Conservation (phyloP, 2,113 vertebrate species). For the Hipposideros armiger region DNA sequence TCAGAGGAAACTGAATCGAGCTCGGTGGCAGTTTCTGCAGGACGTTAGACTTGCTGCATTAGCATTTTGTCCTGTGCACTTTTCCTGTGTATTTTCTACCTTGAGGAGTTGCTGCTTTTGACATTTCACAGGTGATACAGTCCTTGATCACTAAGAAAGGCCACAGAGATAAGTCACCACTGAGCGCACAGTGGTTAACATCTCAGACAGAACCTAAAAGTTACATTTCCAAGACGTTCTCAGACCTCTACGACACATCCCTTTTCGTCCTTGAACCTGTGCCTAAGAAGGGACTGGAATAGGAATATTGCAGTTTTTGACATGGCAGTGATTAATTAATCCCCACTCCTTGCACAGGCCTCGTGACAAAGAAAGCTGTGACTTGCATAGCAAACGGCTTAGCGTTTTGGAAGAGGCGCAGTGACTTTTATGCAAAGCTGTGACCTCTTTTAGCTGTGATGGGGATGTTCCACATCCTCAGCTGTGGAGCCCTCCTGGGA, state of each 20-base stretch:
- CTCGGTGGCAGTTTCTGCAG: not conserved
- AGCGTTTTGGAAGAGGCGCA: not conserved
- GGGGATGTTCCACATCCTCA: not conserved
- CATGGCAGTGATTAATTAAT: not conserved
- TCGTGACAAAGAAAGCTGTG: not conserved
- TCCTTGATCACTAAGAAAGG: not conserved
- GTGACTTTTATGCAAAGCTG: not conserved
- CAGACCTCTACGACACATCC: not conserved
- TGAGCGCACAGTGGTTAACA: not conserved
- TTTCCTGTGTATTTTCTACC: not conserved
- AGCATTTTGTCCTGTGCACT: not conserved
- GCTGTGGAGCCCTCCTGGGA: not conserved
- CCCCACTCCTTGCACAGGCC: no score
- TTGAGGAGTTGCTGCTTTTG: not conserved
- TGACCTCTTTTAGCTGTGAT: not conserved
- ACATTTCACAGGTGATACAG: not conserved
- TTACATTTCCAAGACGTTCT: not conserved
- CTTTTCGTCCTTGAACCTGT: not conserved
- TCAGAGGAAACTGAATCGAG: not conserved
- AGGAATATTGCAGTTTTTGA: not conserved
- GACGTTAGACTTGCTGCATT: not conserved
- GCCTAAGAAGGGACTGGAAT: not conserved
- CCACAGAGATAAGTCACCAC: not conserved
- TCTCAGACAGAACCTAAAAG: not conserved
- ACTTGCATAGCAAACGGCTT: not conserved